Percentiles rank a stretch among this genome's conserved stretches.
Conservation (phyloP, 2,888 invertebrate genomes). For the Drosophila kambysellisi region DNA sequence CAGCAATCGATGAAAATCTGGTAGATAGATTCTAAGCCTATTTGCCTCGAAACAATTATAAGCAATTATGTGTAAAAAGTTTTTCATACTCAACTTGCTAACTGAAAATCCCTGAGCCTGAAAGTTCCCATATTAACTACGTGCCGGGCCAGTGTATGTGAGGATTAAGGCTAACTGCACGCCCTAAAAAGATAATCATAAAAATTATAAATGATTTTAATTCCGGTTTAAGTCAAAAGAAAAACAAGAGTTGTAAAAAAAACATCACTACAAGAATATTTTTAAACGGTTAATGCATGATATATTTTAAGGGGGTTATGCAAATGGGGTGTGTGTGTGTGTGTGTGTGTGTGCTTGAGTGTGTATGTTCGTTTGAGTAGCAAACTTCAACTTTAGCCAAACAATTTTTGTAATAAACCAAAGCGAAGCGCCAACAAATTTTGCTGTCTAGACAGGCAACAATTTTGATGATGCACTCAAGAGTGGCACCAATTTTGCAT, state of each 20-base stretch:
- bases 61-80: background rate
- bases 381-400: conserved; percentile 45
- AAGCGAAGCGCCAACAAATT: conserved; percentile 46
- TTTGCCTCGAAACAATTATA: background rate
- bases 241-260: conserved; percentile 33
- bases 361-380: conserved; percentile 3
- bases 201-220: conserved; percentile 41
- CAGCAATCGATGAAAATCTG: background rate
- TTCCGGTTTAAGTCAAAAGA: conserved; percentile 40
- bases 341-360: background rate
- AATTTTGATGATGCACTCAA: conserved; percentile 60
- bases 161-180: conserved; percentile 46
- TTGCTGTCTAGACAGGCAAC: conserved; percentile 62
- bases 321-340: no score
- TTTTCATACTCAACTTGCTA: conserved; percentile 12
- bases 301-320: background rate
- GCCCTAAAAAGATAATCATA: conserved; percentile 32
- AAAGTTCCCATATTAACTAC: conserved; percentile 32
- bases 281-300: background rate
- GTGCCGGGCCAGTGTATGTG: conserved; percentile 41
- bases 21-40: background rate
- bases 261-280: conserved; percentile 16
- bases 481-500: conserved; percentile 30
- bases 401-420: conserved; percentile 63
- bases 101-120: conserved; percentile 6